phyloP scores from a whole-genome alignment of 2,113 vertebrate species.

The Heloderma charlesbogerti region DNA sequence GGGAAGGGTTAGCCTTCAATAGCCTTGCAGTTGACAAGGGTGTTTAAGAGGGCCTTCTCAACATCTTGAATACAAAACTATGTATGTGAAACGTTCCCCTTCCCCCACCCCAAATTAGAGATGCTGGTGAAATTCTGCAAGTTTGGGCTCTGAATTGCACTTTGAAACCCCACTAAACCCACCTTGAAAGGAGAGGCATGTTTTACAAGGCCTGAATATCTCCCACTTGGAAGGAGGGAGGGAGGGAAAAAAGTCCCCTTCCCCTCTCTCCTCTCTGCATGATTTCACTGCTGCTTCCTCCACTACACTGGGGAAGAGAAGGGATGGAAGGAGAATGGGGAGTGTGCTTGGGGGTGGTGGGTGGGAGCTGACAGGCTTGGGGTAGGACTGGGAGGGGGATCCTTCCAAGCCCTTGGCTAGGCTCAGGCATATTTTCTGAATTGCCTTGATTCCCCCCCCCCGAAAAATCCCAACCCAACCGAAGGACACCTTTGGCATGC shows the following conservation, averaged over 20 bases:
- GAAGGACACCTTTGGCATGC: too few species aligned
- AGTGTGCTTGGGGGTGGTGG: neutral
- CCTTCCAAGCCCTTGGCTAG: neutral
- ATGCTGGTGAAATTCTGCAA: neutral
- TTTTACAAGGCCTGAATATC: neutral
- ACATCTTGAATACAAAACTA: neutral
- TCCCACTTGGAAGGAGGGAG: neutral
- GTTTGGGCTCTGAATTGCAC: neutral
- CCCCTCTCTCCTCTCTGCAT: neutral
- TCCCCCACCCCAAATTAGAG: neutral
- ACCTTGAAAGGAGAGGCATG: neutral
- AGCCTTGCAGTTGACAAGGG: constrained; percentile 14
- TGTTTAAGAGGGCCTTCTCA: neutral
- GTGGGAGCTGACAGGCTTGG: neutral
- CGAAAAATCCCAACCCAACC: neutral
- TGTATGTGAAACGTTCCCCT: neutral
- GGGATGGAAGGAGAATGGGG: neutral
- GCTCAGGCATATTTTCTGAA: neutral
- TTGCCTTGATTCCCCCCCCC: too few species aligned
- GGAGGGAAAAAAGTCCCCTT: too few species aligned
- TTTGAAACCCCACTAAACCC: neutral
- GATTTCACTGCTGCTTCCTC: neutral
- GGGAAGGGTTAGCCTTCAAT: constrained; percentile 15
- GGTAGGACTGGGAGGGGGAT: neutral
- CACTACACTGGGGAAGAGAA: neutral